Base-by-base conservation (phyloP, 2,797 vertebrate species). In the Lateolabrax maculatus region DNA sequence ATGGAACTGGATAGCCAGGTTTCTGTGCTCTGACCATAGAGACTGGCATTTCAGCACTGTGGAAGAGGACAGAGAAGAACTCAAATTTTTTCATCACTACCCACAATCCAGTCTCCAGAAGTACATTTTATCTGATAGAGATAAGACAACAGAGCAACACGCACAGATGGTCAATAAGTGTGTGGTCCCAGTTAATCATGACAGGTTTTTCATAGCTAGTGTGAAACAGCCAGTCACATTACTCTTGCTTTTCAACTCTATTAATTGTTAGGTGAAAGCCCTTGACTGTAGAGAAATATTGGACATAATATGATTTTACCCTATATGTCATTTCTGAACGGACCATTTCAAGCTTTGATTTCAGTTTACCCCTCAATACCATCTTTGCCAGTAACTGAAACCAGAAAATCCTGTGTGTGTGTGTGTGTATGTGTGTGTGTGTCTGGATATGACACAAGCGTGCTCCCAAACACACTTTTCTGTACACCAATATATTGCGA, bases 1-100 rank as follows among this genome's bases (percentile, higher is more conserved):
- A 83, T 97, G 96, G 82, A 99, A 97, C 36, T 97, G 97, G 84
- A 98, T 90, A 56, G 93, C 92, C 86, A 99, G 94, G 82, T 93
- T 95, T 58, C 81, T 90, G 53, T 94, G 93, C 10, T 85, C 87
- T 21, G 65, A 57, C 48, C 97, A 93, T 67, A 97, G 80, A 63
- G 88, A 43, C 75, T 95, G 88, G 31, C 87, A 87, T 84, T 95
- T 92, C 87, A 91, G 66, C 89, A 97, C 95, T 96, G 89, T 11
- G 19, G 60, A 43, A 37, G 41, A 63, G 11, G 3, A 70, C 19
- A 60, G 21, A 66, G 34, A 64, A 34, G 15, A 46, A 27, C 1
- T 27, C 1, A 0, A 3, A 3, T 29, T 25, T 11, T 21, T 19
- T 9, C 5, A 62, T 44, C 31, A 31, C 3, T 10, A 11, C 27